Percentiles rank a stretch among this genome's conserved stretches.
phyloP scores from a whole-genome alignment of 2,888 invertebrate species.

The Caenorhabditis auriculariae region DNA sequence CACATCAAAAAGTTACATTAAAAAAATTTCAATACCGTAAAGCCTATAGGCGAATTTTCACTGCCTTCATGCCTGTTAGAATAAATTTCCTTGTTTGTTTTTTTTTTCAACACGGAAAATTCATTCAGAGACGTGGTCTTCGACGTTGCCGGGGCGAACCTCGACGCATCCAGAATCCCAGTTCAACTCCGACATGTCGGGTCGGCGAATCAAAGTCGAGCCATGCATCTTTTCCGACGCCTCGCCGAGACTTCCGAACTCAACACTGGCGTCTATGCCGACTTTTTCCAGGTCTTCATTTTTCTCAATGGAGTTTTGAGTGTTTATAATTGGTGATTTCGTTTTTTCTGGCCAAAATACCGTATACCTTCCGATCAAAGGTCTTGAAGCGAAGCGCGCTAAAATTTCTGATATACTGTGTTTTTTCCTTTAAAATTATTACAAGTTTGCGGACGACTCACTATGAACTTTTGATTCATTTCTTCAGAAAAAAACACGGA shows the following conservation, averaged over 20 bases:
- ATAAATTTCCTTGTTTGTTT: background rate
- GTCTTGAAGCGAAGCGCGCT: too few species aligned
- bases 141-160: conserved; percentile 33
- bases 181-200: conserved; percentile 56
- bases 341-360: too few species aligned
- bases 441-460: too few species aligned
- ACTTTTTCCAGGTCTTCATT: conserved; percentile 62
- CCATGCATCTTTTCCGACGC: conserved; percentile 59
- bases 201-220: conserved; percentile 52
- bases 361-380: too few species aligned
- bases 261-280: conserved; percentile 61
- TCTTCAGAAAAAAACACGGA: too few species aligned
- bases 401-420: too few species aligned
- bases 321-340: too few species aligned
- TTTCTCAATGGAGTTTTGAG: too few species aligned
- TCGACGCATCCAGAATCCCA: conserved; percentile 60
- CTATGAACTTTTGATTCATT: too few species aligned
- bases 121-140: conserved; percentile 53
- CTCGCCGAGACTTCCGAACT: conserved; percentile 55
- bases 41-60: background rate
- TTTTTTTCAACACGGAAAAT: too few species aligned
- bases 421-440: too few species aligned
- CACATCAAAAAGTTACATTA: too few species aligned
- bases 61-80: background rate
- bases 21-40: background rate